Conservation (phyloP, 2,888 invertebrate species). For the Catocala nupta region DNA sequence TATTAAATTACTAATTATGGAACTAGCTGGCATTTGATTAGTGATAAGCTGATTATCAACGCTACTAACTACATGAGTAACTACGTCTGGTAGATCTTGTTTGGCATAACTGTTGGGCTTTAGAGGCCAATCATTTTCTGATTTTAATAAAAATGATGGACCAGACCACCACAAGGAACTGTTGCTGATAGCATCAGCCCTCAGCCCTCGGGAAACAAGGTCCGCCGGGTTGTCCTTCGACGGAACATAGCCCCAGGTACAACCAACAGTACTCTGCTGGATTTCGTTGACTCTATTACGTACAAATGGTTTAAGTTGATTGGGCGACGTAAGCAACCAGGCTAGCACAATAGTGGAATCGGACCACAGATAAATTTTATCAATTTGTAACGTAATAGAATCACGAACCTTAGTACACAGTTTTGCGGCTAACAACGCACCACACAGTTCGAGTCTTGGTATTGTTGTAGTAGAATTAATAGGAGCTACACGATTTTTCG, state of each 20-base stretch:
- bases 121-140: constrained; percentile 1
- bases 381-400: constrained; percentile 18
- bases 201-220: constrained; percentile 11
- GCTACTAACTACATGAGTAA: background rate
- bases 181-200: background rate
- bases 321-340: constrained; percentile 28
- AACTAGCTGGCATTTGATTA: background rate
- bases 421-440: constrained; percentile 8
- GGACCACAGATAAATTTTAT: constrained; percentile 15
- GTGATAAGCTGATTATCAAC: background rate
- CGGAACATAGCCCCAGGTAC: background rate
- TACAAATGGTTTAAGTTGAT: constrained; percentile 38
- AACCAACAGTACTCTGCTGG: constrained; percentile 4
- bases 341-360: too few relatives aligned
- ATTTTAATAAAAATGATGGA: constrained; percentile 3
- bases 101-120: background rate
- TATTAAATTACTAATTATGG: background rate
- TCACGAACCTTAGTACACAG: constrained; percentile 7
- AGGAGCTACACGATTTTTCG: constrained; percentile 23
- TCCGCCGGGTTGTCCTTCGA: constrained; percentile 16
- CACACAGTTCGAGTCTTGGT: constrained; percentile 6
- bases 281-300: constrained; percentile 26
- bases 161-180: constrained; percentile 19
- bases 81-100: background rate
- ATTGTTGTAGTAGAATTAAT: constrained; percentile 9